These are phyloP conservation scores for Mimas tiliae DNA, from an alignment of 2,888 invertebrate genomes.

Conservation along the genomic window DNA sequence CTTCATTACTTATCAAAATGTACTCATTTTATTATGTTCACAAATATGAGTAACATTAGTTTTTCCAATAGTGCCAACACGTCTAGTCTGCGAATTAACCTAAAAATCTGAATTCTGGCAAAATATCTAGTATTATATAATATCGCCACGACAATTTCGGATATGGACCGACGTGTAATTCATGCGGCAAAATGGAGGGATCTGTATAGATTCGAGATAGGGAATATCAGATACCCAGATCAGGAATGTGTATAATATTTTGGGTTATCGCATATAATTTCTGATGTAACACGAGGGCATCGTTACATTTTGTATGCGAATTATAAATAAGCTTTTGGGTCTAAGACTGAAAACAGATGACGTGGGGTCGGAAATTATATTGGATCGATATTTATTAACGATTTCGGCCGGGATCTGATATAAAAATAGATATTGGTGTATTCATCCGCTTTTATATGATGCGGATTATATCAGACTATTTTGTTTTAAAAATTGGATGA, in stretches of 20 bases:
- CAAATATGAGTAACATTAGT: not conserved
- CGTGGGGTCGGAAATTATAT: not conserved
- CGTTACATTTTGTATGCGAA: not conserved
- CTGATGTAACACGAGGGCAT: not conserved
- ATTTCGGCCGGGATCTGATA: not conserved
- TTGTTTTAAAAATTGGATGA: no score
- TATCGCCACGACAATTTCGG: not conserved
- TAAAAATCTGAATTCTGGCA: not conserved
- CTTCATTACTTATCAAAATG: not conserved
- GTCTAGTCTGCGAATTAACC: conserved; percentile 13
- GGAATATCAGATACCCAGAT: conserved; percentile 3
- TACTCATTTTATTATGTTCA: not conserved
- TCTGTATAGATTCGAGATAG: conserved; percentile 6
- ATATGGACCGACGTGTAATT: conserved; percentile 4
- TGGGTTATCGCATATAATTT: conserved; percentile 2
- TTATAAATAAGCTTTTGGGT: conserved; percentile 4
- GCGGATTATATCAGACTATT: no score
- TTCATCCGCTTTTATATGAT: no score
- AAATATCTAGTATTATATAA: conserved; percentile 14
- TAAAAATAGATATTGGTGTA: not conserved
- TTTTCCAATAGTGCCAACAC: not conserved
- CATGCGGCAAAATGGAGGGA: not conserved
- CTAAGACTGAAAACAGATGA: conserved; percentile 1
- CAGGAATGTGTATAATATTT: conserved; percentile 1
- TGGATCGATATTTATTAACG: not conserved